Conservation (phyloP, 2,888 invertebrate species). For the Dicycla oo region DNA sequence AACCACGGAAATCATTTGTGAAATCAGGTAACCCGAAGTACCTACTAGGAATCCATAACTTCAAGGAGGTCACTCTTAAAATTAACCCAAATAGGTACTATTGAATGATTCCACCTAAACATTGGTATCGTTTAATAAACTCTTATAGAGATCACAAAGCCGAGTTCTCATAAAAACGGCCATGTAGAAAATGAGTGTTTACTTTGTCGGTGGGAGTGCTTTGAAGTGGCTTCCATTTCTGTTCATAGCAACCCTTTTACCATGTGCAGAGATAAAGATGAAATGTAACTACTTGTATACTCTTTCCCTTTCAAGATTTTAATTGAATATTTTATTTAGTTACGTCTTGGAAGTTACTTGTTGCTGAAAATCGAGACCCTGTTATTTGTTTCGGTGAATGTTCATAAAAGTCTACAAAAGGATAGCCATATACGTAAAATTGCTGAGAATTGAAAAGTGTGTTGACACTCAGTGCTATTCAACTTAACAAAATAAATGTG, state of each 20-base stretch:
- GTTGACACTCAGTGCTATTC: neutral
- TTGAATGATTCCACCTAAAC: slow-evolving; percentile 38
- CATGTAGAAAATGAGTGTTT: slow-evolving; percentile 84
- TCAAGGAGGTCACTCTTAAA: slow-evolving; percentile 40
- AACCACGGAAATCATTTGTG: neutral
- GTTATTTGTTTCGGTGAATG: neutral
- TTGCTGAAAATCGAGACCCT: neutral
- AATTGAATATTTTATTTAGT: slow-evolving; percentile 58
- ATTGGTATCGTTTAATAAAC: slow-evolving; percentile 45
- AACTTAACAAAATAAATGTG: neutral
- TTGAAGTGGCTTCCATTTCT: slow-evolving; percentile 88
- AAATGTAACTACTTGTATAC: slow-evolving; percentile 68
- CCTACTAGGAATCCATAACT: slow-evolving; percentile 33
- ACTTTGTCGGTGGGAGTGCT: slow-evolving; percentile 81
- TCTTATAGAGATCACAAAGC: slow-evolving; percentile 74
- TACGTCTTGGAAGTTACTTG: slow-evolving; percentile 25
- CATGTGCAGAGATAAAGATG: slow-evolving; percentile 80
- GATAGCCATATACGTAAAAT: neutral
- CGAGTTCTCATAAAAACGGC: slow-evolving; percentile 80
- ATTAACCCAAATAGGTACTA: slow-evolving; percentile 58
- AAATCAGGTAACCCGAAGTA: slow-evolving; percentile 9
- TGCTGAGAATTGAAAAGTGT: neutral
- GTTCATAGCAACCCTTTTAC: slow-evolving; percentile 84
- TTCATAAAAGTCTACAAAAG: neutral
- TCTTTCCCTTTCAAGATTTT: slow-evolving; percentile 68